These are phyloP conservation scores for Emys orbicularis DNA, from an alignment of 2,797 vertebrate species.

Conservation along the genomic window DNA sequence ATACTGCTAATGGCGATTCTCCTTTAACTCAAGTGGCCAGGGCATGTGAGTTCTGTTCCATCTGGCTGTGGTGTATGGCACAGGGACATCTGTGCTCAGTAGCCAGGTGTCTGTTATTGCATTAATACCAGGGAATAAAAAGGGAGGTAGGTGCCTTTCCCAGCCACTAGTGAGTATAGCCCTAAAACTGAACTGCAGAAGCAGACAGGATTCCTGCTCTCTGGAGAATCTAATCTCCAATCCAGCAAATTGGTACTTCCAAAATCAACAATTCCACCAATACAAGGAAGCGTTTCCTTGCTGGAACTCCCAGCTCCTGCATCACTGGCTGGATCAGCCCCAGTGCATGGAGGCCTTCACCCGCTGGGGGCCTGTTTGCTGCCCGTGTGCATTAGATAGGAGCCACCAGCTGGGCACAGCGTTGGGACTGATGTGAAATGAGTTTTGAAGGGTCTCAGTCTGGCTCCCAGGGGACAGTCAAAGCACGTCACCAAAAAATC, in stretches of 20 bases:
- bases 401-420: fast-evolving
- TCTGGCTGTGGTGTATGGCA: too few species aligned
- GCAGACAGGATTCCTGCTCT: background rate
- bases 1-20: too few species aligned
- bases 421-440: background rate
- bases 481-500: background rate
- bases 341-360: background rate
- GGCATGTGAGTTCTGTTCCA: too few species aligned
- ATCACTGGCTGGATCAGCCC: background rate
- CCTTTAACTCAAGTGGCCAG: too few species aligned
- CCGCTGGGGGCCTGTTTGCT: fast-evolving
- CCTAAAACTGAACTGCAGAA: background rate
- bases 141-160: background rate
- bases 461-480: background rate
- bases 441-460: background rate
- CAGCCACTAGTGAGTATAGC: background rate
- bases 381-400: background rate
- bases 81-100: too few species aligned
- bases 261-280: background rate
- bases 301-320: background rate
- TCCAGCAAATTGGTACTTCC: background rate
- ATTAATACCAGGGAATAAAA: too few species aligned
- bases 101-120: too few species aligned
- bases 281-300: background rate
- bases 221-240: background rate